Percentiles rank a stretch among this genome's conserved stretches.
phyloP scores from a whole-genome alignment of 1,140 invertebrate species.

The Drosophila bocki region DNA sequence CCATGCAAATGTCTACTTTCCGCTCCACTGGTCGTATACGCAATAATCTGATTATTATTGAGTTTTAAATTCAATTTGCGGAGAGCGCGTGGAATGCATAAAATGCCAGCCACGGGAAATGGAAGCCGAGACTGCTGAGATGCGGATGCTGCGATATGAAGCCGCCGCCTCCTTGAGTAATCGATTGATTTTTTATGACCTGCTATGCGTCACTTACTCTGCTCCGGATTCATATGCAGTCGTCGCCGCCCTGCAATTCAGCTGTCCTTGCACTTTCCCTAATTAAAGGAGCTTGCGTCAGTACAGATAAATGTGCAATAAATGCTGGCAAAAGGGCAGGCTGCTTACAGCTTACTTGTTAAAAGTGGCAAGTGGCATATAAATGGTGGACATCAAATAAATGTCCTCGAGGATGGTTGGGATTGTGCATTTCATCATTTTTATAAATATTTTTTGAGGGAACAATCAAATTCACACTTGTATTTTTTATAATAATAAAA shows the following conservation, averaged over 20 bases:
- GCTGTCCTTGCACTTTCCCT: conserved; percentile 42
- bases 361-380: not conserved
- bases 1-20: conserved; percentile 46
- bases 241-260: conserved; percentile 7
- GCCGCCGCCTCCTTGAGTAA: conserved; percentile 29
- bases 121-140: conserved; percentile 2
- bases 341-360: not conserved
- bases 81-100: conserved; percentile 41
- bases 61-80: conserved; percentile 59
- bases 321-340: conserved; percentile 17
- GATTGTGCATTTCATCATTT: not conserved
- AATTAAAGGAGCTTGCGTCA: conserved; percentile 48
- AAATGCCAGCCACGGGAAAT: conserved; percentile 17
- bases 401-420: not conserved
- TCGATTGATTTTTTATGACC: conserved; percentile 50
- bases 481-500: not conserved
- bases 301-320: conserved; percentile 22
- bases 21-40: conserved; percentile 53
- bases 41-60: conserved; percentile 65
- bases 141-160: conserved; percentile 21
- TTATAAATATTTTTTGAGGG: not conserved
- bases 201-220: conserved; percentile 37
- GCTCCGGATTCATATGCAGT: conserved; percentile 23
- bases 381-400: not conserved
- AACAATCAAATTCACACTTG: not conserved